Evolutionary conservation across 23 tunicate species (phyloP).

Genomic region (Pegea sp.): DNA sequence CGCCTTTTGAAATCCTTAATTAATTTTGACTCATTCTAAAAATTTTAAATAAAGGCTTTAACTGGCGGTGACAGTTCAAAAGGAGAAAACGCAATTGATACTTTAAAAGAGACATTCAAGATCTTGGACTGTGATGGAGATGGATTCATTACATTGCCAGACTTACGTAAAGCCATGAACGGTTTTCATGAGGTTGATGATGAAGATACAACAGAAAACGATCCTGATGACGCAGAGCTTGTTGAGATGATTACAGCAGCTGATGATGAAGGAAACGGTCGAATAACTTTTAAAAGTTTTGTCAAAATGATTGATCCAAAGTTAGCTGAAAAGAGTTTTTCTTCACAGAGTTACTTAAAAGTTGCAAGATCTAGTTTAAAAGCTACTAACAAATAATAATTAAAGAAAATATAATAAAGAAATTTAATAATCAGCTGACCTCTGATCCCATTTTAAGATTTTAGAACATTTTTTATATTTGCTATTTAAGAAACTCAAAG

Average conservation of each 20-base stretch:
- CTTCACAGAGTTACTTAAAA: too few relatives aligned
- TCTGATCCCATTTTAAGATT: too few relatives aligned
- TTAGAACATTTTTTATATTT: too few relatives aligned
- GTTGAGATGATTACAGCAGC: conserved; percentile 81
- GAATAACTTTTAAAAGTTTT: conserved; percentile 62
- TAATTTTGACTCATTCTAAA: too few relatives aligned
- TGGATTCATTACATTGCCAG: conserved; percentile 68
- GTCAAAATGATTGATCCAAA: conserved; percentile 26
- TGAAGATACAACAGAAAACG: conserved; percentile 14
- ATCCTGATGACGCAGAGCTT: conserved; percentile 16
- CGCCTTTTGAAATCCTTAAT: too few relatives aligned
- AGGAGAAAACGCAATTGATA: conserved; percentile 12
- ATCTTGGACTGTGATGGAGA: conserved; percentile 84
- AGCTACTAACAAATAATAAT: too few relatives aligned
- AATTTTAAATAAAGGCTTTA: too few relatives aligned
- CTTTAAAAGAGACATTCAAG: conserved; percentile 67
- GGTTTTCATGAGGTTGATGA: conserved; percentile 20
- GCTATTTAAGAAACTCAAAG: too few relatives aligned
- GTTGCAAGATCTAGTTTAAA: too few relatives aligned
- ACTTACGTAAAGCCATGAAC: conserved; percentile 24
- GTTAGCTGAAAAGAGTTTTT: conserved; percentile 2
- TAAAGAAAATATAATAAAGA: too few relatives aligned
- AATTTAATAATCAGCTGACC: too few relatives aligned
- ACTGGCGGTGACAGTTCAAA: conserved; percentile 7
- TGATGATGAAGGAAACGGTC: conserved; percentile 53